Evolutionary conservation across 2,888 invertebrate genomes (phyloP).

Genomic region (Morinoia aosen): DNA sequence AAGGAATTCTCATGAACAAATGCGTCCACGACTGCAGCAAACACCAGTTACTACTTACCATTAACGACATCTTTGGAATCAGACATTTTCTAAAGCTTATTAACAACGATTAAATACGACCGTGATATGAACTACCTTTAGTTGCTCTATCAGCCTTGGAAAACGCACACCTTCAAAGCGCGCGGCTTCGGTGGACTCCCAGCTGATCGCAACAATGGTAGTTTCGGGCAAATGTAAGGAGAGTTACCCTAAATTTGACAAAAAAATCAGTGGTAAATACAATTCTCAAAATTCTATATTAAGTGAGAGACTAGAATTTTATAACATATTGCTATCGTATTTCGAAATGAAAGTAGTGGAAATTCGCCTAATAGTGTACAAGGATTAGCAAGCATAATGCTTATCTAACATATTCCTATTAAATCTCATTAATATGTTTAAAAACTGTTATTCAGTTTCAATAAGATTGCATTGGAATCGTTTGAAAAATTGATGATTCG

Average conservation of each 20-base stretch:
- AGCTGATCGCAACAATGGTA: neutral
- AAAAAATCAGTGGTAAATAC: neutral
- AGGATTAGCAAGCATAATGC: too few species aligned
- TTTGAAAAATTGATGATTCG: too few species aligned
- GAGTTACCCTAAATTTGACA: neutral
- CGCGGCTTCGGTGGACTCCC: neutral
- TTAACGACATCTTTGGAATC: neutral
- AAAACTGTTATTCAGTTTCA: too few species aligned
- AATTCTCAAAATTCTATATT: neutral
- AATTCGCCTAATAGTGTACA: too few species aligned
- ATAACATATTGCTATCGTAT: too few species aligned
- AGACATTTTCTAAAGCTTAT: neutral
- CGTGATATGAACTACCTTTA: neutral
- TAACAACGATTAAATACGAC: neutral
- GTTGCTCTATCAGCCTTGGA: neutral
- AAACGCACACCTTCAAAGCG: neutral
- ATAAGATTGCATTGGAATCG: too few species aligned
- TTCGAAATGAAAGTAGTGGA: too few species aligned
- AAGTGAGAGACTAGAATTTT: neutral
- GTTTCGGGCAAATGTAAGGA: neutral
- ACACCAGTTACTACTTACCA: neutral
- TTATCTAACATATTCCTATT: too few species aligned
- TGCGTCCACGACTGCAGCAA: neutral
- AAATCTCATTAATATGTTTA: too few species aligned
- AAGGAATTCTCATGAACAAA: too few species aligned